These are phyloP conservation scores for Eucera pruinosa DNA, from an alignment of 2,888 invertebrate genomes.

Conservation along the genomic window DNA sequence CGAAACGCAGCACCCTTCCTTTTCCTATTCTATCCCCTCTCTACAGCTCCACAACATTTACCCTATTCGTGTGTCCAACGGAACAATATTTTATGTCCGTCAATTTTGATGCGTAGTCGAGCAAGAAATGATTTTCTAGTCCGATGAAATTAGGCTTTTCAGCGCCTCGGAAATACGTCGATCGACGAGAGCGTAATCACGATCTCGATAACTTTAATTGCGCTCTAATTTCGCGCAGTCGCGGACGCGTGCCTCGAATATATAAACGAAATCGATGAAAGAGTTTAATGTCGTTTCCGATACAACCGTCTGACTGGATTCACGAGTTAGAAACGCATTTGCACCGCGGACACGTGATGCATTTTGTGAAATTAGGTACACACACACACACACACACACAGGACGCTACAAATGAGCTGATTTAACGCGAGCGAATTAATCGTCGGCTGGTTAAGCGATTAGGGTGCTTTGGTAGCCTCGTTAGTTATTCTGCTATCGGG, in stretches of 20 bases:
- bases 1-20: too few species aligned
- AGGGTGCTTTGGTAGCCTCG: background rate
- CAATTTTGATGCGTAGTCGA: too few species aligned
- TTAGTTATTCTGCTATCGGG: background rate
- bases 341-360: slow-evolving; percentile 1
- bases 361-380: slow-evolving; percentile 19
- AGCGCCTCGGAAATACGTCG: too few species aligned
- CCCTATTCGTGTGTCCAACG: too few species aligned
- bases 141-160: too few species aligned
- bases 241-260: background rate
- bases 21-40: too few species aligned
- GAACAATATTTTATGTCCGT: too few species aligned
- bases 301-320: background rate
- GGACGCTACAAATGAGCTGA: slow-evolving; percentile 16
- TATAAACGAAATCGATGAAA: slow-evolving; percentile 1
- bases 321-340: slow-evolving; percentile 3
- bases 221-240: background rate
- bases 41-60: too few species aligned
- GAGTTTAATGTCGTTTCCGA: background rate
- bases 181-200: background rate
- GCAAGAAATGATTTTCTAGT: too few species aligned
- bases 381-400: too few species aligned
- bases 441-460: slow-evolving; percentile 16
- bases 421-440: slow-evolving; percentile 18
- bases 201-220: background rate